These are phyloP conservation scores for Solenodon paradoxus DNA, from an alignment of 2,113 vertebrate species.

Conservation along the genomic window DNA sequence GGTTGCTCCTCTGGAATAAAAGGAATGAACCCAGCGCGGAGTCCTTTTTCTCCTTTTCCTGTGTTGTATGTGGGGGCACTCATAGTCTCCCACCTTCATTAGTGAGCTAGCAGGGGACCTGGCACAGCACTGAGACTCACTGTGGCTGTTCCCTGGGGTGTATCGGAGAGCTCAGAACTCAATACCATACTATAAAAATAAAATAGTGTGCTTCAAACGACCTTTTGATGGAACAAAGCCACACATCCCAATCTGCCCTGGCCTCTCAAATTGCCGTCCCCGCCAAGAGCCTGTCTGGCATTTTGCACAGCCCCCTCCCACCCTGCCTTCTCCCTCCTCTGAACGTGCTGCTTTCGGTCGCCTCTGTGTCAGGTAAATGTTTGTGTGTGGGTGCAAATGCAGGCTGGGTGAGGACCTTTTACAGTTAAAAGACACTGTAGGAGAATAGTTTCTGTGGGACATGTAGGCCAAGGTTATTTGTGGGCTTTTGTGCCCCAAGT, in stretches of 20 bases:
- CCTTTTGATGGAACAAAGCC: conserved; percentile 67
- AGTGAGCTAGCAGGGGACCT: conserved; percentile 57
- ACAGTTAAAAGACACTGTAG: background rate
- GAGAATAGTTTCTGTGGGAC: conserved; percentile 35
- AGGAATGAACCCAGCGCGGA: background rate
- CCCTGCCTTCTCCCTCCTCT: background rate
- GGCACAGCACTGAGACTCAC: conserved; percentile 56
- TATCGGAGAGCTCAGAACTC: conserved; percentile 72
- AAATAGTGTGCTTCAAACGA: conserved; percentile 70
- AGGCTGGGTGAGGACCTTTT: conserved; percentile 1
- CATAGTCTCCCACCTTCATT: conserved; percentile 67
- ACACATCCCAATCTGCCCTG: background rate
- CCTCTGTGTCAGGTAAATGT: conserved; percentile 55
- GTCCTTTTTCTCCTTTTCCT: conserved; percentile 51
- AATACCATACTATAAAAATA: conserved; percentile 68
- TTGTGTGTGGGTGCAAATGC: conserved; percentile 64
- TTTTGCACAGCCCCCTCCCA: background rate
- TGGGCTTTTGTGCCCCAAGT: conserved; percentile 50
- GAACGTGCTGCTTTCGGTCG: conserved; percentile 47
- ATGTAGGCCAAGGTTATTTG: conserved; percentile 50
- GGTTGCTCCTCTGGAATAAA: conserved; percentile 45
- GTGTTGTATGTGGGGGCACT: conserved; percentile 76
- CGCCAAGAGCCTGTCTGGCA: background rate
- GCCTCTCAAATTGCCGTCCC: conserved; percentile 69
- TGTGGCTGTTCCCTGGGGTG: conserved; percentile 66